Evolutionary conservation across 2,797 vertebrate species (phyloP), one percentile per base, ranked within the genome.

Genomic region (Remorina albescens): DNA sequence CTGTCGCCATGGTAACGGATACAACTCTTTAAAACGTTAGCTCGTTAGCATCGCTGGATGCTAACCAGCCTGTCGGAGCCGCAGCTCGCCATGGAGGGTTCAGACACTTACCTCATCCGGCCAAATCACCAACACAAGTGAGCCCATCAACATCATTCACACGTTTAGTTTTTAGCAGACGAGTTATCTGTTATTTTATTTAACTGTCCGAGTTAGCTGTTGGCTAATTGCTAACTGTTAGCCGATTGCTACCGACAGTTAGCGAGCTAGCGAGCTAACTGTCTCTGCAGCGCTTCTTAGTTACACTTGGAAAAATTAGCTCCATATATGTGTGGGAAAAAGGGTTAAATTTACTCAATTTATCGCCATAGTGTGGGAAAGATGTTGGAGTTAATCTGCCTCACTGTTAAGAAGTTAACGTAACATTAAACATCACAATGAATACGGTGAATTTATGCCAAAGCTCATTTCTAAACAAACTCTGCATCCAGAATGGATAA

Each of bases 121-220:
- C 97, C 98, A 1, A 83, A 89, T 75, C 93, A 96, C 64, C 95
- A 96, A 74, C 93, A 94, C 69, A 98, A 96, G 97, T 97, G 85
- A 94, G 93, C 86, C 18, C 4, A 5, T 28, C 18, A 41, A 36
- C 8, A 0, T 2, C 1, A 26, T 25, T 12, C 37, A 1, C 0
- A 0, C n/a, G 3, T 10, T 63, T 73, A 59, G 58, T 57, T 0
- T 71, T 44, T 49, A 73, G 71, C 68, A 6, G 34, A 41, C 50
- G 23, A 26, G 8, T 15, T 50, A 30, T 3, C 30, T 28, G 21
- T 47, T 26, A 28, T 30, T 30, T 30, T n/a, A n/a, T n/a, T 30
- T 30, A 30, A 6, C 30, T 30, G 3, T 30, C 6, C 30, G 6
- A 30, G 30, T 63, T 73, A 59, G 58, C 60, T 0, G 68, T 44